A percentile compares a stretch with the other conserved stretches of the same genome.
phyloP scores from a whole-genome alignment of 2,888 invertebrate species.

The Calliphora vomitoria region DNA sequence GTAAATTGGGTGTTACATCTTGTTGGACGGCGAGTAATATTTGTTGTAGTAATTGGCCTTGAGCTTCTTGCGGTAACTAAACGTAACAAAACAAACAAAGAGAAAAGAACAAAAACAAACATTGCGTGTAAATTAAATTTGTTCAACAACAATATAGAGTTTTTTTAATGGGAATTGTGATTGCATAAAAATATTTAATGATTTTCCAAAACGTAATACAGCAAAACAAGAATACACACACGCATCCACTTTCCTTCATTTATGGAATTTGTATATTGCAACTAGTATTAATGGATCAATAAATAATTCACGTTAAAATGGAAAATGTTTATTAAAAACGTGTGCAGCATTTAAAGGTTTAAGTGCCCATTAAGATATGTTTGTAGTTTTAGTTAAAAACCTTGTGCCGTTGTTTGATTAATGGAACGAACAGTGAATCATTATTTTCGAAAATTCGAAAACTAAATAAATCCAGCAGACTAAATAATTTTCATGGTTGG shows the following conservation, averaged over 20 bases:
- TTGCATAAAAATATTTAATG: not conserved
- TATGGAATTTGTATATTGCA: not conserved
- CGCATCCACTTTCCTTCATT: not conserved
- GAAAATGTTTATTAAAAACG: too few relatives aligned
- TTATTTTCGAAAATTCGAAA: too few relatives aligned
- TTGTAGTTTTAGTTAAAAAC: too few relatives aligned
- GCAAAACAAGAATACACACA: not conserved
- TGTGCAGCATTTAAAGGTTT: too few relatives aligned
- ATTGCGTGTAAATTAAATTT: not conserved
- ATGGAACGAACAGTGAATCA: too few relatives aligned
- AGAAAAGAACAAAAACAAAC: constrained; percentile 7
- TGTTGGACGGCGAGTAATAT: constrained; percentile 93
- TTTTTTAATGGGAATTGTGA: not conserved
- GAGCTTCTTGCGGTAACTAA: constrained; percentile 91
- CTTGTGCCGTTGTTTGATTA: too few relatives aligned
- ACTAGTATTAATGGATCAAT: not conserved
- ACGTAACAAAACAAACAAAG: not conserved
- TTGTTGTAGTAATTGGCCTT: constrained; percentile 93
- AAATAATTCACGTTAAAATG: too few relatives aligned
- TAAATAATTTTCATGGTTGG: too few relatives aligned
- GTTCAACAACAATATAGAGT: too few relatives aligned
- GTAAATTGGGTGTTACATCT: constrained; percentile 90
- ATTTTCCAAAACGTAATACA: not conserved
- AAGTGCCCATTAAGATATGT: too few relatives aligned
- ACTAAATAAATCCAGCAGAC: too few relatives aligned